Evolutionary conservation across 2,113 vertebrate species (phyloP).

Genomic region (Pygathrix nemaeus): DNA sequence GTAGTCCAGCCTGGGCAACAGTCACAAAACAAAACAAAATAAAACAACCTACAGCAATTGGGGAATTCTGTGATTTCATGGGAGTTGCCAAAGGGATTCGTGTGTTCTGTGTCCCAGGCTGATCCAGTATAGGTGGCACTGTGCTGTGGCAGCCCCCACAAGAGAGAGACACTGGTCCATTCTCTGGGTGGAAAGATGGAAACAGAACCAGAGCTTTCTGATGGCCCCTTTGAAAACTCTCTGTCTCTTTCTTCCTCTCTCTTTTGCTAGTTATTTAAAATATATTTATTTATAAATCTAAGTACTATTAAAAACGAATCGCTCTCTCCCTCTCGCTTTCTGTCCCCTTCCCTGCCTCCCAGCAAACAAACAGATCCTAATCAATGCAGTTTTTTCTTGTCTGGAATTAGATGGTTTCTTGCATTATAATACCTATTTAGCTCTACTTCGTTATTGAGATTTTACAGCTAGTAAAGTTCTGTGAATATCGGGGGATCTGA

Average conservation of each 20-base stretch:
- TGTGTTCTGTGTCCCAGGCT: conserved; percentile 48
- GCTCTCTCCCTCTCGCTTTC: no score
- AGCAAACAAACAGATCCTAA: not conserved
- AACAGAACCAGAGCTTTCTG: conserved; percentile 23
- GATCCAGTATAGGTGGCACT: conserved; percentile 68
- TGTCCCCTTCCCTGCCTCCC: no score
- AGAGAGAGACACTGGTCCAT: conserved; percentile 59
- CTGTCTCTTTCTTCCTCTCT: not conserved
- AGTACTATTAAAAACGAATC: conserved; percentile 31
- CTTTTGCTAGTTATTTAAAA: conserved; percentile 26
- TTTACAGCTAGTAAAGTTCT: conserved; percentile 21
- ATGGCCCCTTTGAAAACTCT: not conserved
- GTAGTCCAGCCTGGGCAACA: no score
- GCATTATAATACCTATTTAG: not conserved
- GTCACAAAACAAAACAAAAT: not conserved
- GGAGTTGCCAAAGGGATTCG: not conserved
- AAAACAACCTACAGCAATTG: not conserved
- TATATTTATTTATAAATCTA: not conserved
- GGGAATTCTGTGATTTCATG: not conserved
- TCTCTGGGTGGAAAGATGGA: conserved; percentile 60
- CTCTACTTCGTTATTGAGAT: not conserved
- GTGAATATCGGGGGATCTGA: not conserved
- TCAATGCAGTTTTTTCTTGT: not conserved
- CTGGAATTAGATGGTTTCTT: not conserved
- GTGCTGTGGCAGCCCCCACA: conserved; percentile 13